Evolutionary conservation across 2,113 vertebrate species (phyloP).

Genomic region (Ailurus styani): DNA sequence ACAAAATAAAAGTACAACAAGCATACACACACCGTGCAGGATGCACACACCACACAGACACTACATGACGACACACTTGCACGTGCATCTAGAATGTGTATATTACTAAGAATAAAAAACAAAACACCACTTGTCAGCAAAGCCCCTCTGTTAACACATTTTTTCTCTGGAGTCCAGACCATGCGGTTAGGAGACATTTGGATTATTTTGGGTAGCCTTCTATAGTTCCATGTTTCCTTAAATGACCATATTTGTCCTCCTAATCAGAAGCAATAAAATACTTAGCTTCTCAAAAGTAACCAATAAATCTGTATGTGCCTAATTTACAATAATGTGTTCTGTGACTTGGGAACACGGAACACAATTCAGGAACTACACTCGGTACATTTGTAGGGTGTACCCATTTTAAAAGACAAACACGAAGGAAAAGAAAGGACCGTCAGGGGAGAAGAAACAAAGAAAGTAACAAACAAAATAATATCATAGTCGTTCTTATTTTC

Average conservation of each 20-base stretch:
- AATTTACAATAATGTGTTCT: neutral
- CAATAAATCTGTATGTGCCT: neutral
- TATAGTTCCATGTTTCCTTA: neutral
- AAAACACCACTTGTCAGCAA: neutral
- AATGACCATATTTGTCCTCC: neutral
- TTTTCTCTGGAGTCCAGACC: neutral
- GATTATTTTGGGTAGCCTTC: neutral
- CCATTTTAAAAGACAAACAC: neutral
- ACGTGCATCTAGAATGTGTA: neutral
- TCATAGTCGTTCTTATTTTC: too few relatives aligned
- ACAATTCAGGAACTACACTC: neutral
- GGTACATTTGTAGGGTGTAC: neutral
- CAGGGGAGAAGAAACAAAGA: neutral
- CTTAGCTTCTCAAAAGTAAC: neutral
- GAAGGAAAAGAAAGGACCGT: neutral
- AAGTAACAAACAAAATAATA: neutral
- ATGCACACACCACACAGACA: neutral
- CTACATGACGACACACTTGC: neutral
- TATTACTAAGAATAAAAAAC: neutral
- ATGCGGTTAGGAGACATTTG: neutral
- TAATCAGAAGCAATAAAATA: neutral
- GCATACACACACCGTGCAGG: neutral
- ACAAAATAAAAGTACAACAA: neutral
- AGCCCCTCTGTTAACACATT: neutral
- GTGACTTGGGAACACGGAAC: neutral